phyloP scores from a whole-genome alignment of 2,797 vertebrate genomes.

The Graptemys geographica region DNA sequence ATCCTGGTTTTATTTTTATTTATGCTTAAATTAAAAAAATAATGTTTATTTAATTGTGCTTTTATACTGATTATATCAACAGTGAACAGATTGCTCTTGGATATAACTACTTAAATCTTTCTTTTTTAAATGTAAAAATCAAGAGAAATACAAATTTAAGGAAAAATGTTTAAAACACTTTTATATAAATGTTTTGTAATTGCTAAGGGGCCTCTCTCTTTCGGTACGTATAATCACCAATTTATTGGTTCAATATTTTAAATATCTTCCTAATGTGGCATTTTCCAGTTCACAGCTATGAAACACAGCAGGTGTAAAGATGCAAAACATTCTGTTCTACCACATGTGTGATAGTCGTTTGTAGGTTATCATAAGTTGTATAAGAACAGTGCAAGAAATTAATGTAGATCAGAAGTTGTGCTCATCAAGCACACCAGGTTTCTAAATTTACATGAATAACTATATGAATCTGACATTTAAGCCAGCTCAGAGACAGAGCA shows the following conservation, averaged over 20 bases:
- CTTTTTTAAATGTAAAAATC: background rate
- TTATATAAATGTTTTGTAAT: background rate
- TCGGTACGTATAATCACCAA: background rate
- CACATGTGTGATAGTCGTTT: background rate
- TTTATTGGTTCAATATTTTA: background rate
- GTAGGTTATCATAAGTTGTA: background rate
- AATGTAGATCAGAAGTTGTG: background rate
- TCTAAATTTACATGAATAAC: constrained; percentile 16
- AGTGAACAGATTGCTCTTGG: background rate
- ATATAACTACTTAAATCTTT: background rate
- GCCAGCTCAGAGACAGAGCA: constrained; percentile 23
- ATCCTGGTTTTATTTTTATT: background rate
- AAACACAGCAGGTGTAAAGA: background rate
- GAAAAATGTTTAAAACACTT: background rate
- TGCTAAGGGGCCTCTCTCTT: background rate
- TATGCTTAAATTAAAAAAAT: background rate
- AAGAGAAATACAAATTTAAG: background rate
- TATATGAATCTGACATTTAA: background rate
- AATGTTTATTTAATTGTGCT: background rate
- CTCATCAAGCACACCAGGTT: background rate
- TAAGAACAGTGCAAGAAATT: background rate
- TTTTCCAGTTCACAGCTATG: background rate
- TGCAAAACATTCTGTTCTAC: background rate
- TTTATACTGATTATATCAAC: background rate
- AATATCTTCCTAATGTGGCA: background rate